phyloP scores from a whole-genome alignment of 1,140 invertebrate genomes.

The Solenopsis invicta region DNA sequence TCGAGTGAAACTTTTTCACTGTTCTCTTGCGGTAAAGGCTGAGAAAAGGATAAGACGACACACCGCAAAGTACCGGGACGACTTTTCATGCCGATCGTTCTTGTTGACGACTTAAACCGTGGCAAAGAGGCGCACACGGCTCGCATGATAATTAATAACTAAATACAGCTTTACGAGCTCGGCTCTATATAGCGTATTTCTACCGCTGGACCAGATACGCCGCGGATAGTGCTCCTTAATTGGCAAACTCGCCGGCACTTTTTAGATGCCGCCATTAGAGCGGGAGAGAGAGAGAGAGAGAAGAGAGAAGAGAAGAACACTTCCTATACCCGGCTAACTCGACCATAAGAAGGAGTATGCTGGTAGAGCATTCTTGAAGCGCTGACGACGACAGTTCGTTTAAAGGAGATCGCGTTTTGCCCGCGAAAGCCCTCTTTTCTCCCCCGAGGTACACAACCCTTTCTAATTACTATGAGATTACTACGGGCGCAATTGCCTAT shows the following conservation, averaged over 20 bases:
- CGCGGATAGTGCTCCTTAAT: slow-evolving; percentile 77
- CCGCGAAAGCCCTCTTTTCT: slow-evolving; percentile 21
- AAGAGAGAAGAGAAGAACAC: not conserved
- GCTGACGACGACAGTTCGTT: slow-evolving; percentile 41
- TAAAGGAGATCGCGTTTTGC: slow-evolving; percentile 56
- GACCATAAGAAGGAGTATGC: slow-evolving; percentile 72
- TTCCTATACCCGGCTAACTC: slow-evolving; percentile 32
- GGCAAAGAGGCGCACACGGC: slow-evolving; percentile 76
- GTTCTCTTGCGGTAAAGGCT: not conserved
- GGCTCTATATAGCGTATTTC: slow-evolving; percentile 43
- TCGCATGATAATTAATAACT: slow-evolving; percentile 78
- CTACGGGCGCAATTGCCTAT: slow-evolving; percentile 24
- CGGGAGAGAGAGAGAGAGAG: not conserved
- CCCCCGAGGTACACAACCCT: slow-evolving; percentile 26
- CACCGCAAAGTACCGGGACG: no score
- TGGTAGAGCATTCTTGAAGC: slow-evolving; percentile 52
- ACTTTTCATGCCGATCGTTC: slow-evolving; percentile 12
- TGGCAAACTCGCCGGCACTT: slow-evolving; percentile 73
- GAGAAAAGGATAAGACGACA: not conserved
- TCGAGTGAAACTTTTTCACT: slow-evolving; percentile 44
- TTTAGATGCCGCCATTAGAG: slow-evolving; percentile 65
- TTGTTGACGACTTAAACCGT: slow-evolving; percentile 79
- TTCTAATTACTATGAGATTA: slow-evolving; percentile 69
- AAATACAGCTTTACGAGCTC: slow-evolving; percentile 37
- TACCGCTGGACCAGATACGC: slow-evolving; percentile 32